Evolutionary conservation across 2,113 vertebrate genomes (phyloP).

Genomic region (Nothocercus julius): DNA sequence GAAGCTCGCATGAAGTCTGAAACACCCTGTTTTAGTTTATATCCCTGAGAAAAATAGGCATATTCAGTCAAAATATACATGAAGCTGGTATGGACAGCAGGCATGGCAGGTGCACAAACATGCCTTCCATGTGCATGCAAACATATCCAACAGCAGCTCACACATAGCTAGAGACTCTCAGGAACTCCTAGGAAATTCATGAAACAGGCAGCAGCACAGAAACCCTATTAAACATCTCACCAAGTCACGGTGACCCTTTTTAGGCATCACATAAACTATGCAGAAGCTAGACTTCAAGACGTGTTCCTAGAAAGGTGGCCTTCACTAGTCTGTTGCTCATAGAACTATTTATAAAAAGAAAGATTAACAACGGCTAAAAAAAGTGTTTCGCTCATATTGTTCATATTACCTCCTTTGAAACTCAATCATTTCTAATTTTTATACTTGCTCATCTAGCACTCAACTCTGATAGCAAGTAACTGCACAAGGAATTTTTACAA

Average conservation of each 20-base stretch:
- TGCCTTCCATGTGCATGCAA: rapidly evolving
- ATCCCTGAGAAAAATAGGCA: not conserved
- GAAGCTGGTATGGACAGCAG: not conserved
- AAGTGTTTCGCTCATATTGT: not conserved
- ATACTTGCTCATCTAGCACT: not conserved
- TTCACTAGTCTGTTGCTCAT: not conserved
- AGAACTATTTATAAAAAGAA: rapidly evolving
- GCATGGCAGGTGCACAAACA: not conserved
- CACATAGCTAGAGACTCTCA: not conserved
- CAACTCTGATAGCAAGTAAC: not conserved
- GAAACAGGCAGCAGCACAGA: not conserved
- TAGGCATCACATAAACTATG: not conserved
- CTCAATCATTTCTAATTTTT: not conserved
- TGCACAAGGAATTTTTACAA: not conserved
- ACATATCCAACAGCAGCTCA: not conserved
- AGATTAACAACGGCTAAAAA: not conserved
- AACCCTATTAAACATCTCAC: not conserved
- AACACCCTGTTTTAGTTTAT: not conserved
- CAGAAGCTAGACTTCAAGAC: not conserved
- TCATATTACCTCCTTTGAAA: not conserved
- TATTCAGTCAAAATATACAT: not conserved
- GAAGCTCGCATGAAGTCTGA: not conserved
- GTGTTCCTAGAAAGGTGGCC: rapidly evolving
- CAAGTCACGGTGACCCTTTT: not conserved
- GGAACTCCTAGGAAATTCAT: not conserved